Evolutionary conservation across 2,797 vertebrate genomes (phyloP).

Genomic region (Apodemus agrarius): DNA sequence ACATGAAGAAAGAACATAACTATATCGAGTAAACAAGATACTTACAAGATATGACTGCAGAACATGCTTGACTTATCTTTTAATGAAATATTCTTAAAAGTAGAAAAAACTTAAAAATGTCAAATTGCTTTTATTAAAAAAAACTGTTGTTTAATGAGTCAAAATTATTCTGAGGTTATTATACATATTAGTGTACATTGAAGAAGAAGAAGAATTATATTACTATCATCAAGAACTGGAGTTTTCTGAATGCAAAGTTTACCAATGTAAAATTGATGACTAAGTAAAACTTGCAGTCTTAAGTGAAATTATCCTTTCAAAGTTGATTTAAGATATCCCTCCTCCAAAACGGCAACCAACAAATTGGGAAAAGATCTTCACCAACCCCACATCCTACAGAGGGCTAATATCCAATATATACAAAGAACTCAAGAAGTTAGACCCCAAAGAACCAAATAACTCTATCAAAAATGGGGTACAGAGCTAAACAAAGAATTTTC

Average conservation of each 20-base stretch:
- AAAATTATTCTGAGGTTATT: not conserved
- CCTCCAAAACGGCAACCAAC: no score
- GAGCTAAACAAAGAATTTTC: no score
- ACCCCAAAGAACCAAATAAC: no score
- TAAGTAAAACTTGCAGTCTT: not conserved
- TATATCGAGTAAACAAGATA: not conserved
- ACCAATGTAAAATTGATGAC: not conserved
- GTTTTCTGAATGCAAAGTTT: not conserved
- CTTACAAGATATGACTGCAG: not conserved
- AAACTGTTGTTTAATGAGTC: not conserved
- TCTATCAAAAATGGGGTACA: no score
- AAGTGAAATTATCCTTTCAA: not conserved
- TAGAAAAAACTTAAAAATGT: not conserved
- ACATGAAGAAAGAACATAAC: not conserved
- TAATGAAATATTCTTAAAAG: not conserved
- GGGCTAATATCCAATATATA: no score
- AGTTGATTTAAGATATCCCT: not conserved
- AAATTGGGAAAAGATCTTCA: no score
- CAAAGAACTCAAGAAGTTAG: no score
- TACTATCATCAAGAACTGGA: not conserved
- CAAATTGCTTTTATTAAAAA: not conserved
- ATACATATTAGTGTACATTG: not conserved
- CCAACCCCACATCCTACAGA: no score
- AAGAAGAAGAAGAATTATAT: not conserved
- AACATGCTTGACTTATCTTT: not conserved